Conservation (phyloP, 2,888 invertebrate species). For the Labia minor region DNA sequence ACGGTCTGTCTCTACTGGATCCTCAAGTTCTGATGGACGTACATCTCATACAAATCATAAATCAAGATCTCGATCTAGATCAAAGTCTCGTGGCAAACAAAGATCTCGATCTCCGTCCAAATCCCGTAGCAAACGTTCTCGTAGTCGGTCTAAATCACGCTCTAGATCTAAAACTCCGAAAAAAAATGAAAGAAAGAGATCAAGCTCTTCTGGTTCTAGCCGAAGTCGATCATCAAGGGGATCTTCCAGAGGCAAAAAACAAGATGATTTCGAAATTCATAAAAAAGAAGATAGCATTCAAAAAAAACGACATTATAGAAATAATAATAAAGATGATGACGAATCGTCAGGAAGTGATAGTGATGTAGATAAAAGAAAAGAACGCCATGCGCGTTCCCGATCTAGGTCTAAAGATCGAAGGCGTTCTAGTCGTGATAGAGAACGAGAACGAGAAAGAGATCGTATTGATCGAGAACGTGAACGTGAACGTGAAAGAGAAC, state of each 20-base stretch:
- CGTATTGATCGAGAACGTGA: constrained; percentile 16
- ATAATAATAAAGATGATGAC: constrained; percentile 57
- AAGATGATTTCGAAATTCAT: constrained; percentile 56
- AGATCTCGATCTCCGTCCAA: constrained; percentile 27
- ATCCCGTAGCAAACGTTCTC: constrained; percentile 25
- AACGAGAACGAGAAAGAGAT: constrained; percentile 20
- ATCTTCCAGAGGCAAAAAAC: constrained; percentile 31
- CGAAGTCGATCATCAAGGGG: constrained; percentile 32
- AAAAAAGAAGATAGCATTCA: constrained; percentile 72
- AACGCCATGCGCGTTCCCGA: neutral
- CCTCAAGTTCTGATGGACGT: neutral
- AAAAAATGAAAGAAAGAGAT: constrained; percentile 27
- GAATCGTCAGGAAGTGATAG: constrained; percentile 48
- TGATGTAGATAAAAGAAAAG: constrained; percentile 33
- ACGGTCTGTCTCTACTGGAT: neutral
- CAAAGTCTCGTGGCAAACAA: neutral
- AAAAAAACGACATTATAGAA: constrained; percentile 76
- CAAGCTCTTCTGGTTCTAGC: constrained; percentile 28
- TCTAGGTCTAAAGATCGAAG: constrained; percentile 17
- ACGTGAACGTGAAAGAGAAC: constrained; percentile 21
- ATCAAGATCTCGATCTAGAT: constrained; percentile 21
- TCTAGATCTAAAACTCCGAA: constrained; percentile 34
- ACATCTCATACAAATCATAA: neutral
- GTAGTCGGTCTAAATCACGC: constrained; percentile 27
- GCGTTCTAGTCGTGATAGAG: constrained; percentile 22